Percentiles rank a stretch among this genome's conserved stretches.
Evolutionary conservation across 2,888 invertebrate species (phyloP).

Genomic region (Anoplius nigerrimus): DNA sequence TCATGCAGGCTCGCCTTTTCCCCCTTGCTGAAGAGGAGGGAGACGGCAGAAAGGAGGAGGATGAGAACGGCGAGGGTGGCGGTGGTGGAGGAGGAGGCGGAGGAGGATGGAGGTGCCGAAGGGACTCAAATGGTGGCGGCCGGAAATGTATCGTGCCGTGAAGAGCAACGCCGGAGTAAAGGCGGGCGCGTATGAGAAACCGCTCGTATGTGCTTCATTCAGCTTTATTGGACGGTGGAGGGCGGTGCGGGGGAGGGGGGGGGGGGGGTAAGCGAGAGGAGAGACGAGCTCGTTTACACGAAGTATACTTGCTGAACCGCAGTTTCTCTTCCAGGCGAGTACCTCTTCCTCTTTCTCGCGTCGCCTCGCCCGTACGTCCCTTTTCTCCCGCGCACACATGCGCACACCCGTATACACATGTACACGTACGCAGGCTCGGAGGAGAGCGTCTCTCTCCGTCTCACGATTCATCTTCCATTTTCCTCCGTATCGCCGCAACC

Average conservation of each 20-base stretch:
- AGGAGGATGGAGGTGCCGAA: neutral
- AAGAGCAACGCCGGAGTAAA: conserved; percentile 47
- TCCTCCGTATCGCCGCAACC: conserved; percentile 48
- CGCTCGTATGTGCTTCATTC: conserved; percentile 45
- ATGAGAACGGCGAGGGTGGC: conserved; percentile 20
- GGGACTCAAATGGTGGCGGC: conserved; percentile 56
- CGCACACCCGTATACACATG: too few relatives aligned
- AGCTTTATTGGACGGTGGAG: conserved; percentile 42
- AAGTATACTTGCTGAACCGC: conserved; percentile 51
- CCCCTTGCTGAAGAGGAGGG: neutral
- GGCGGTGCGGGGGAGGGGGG: conserved; percentile 32
- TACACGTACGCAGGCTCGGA: too few relatives aligned
- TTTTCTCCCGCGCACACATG: conserved; percentile 4
- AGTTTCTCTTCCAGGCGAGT: conserved; percentile 26
- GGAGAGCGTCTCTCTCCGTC: conserved; percentile 4
- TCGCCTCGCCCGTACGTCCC: conserved; percentile 2
- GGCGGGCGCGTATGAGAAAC: conserved; percentile 38
- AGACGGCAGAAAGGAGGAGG: conserved; percentile 17
- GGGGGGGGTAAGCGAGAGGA: conserved; percentile 34
- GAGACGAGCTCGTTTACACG: conserved; percentile 49
- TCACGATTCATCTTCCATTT: conserved; percentile 11
- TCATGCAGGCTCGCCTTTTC: neutral
- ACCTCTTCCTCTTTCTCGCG: conserved; percentile 5
- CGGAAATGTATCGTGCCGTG: conserved; percentile 66
- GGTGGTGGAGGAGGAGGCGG: conserved; percentile 1